phyloP scores from a whole-genome alignment of 2,888 invertebrate species.

The Caenorhabditis wallacei region DNA sequence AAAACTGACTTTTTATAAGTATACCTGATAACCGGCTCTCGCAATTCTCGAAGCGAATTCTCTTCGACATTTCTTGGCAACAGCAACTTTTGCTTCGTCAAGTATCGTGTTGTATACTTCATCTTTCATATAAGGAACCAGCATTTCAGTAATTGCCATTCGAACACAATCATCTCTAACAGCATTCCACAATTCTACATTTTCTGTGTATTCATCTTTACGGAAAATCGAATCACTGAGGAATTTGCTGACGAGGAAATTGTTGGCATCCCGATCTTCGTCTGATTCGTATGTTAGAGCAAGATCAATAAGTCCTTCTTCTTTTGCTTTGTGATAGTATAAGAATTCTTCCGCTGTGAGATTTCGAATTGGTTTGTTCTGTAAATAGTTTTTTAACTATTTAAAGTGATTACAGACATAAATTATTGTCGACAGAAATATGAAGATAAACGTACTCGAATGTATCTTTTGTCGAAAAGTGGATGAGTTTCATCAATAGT shows the following conservation, averaged over 20 bases:
- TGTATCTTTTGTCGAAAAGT: constrained; percentile 81
- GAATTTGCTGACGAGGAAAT: constrained; percentile 56
- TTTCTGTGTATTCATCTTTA: constrained; percentile 74
- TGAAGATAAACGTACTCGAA: constrained; percentile 7
- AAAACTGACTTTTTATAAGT: background rate
- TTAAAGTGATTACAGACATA: constrained; percentile 89
- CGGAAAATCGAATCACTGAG: constrained; percentile 62
- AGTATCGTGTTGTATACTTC: constrained; percentile 91
- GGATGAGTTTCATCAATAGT: constrained; percentile 96
- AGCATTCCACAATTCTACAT: constrained; percentile 91
- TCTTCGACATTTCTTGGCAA: constrained; percentile 79
- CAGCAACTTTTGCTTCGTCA: constrained; percentile 89
- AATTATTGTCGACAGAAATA: background rate
- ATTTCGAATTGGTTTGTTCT: constrained; percentile 93
- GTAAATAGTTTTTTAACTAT: background rate
- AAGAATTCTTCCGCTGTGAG: constrained; percentile 93
- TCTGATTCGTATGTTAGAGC: constrained; percentile 60
- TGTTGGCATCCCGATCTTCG: constrained; percentile 31
- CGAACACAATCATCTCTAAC: constrained; percentile 90
- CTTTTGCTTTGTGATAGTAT: constrained; percentile 86
- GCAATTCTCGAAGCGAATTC: constrained; percentile 57
- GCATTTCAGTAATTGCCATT: constrained; percentile 91
- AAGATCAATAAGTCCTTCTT: constrained; percentile 58
- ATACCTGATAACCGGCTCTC: constrained; percentile 61
- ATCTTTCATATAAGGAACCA: constrained; percentile 92